phyloP scores from a whole-genome alignment of 2,113 vertebrate genomes.

The Colistium nudipinnis region DNA sequence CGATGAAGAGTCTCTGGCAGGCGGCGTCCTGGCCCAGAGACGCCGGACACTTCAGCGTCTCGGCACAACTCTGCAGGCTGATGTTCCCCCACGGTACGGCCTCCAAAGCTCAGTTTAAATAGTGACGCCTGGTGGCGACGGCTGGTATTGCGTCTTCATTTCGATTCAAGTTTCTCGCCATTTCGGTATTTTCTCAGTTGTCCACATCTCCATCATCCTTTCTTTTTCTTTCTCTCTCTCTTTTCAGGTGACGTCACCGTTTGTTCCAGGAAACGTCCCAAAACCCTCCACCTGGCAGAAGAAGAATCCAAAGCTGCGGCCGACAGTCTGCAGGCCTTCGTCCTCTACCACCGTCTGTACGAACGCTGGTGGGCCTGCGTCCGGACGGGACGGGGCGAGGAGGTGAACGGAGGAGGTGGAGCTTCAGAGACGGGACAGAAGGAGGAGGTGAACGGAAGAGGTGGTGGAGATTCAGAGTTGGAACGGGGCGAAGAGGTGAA shows the following conservation, averaged over 20 bases:
- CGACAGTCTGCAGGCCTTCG: slow-evolving; percentile 85
- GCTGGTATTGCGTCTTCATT: too few species aligned
- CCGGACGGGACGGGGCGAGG: background rate
- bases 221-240: background rate
- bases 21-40: slow-evolving; percentile 80
- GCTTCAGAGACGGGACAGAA: fast-evolving
- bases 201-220: background rate
- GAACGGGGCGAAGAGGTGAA: fast-evolving
- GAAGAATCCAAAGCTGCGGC: slow-evolving; percentile 73
- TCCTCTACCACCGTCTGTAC: slow-evolving; percentile 86
- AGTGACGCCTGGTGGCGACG: too few species aligned
- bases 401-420: background rate
- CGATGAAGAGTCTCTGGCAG: slow-evolving; percentile 79
- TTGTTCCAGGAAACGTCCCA: slow-evolving; percentile 54
- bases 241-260: slow-evolving; percentile 59
- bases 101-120: too few species aligned
- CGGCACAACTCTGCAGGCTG: slow-evolving; percentile 82
- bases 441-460: background rate
- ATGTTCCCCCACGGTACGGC: slow-evolving; percentile 86
- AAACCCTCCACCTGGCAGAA: slow-evolving; percentile 65
- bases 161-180: too few species aligned
- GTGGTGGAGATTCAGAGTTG: too few species aligned
- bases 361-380: slow-evolving; percentile 86
- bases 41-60: slow-evolving; percentile 82
- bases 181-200: too few species aligned